Percentiles rank a stretch among this genome's conserved stretches.
phyloP scores from a whole-genome alignment of 2,113 vertebrate genomes.

The Dunckerocampus dactyliophorus region DNA sequence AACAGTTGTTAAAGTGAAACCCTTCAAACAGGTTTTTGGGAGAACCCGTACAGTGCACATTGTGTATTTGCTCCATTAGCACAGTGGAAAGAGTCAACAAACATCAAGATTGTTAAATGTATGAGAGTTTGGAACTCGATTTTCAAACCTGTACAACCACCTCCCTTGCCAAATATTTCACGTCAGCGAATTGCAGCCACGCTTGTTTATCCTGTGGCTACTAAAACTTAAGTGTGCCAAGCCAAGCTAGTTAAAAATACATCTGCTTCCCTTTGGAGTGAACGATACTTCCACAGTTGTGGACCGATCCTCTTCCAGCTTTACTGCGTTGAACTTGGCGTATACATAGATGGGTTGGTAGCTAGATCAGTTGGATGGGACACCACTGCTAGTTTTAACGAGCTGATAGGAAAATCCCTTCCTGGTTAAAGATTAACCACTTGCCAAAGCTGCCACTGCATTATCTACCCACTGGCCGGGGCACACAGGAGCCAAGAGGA shows the following conservation, averaged over 20 bases:
- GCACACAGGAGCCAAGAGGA: slow-evolving; percentile 71
- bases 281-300: slow-evolving; percentile 2
- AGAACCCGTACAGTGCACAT: slow-evolving; percentile 1
- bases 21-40: slow-evolving; percentile 2
- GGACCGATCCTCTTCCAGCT: slow-evolving; percentile 10
- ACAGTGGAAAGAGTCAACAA: slow-evolving; percentile 4
- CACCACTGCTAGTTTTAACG: slow-evolving; percentile 70
- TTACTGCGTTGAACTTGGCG: slow-evolving; percentile 19
- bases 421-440: slow-evolving; percentile 77
- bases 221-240: neutral
- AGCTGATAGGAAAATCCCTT: slow-evolving; percentile 78
- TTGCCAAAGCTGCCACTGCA: slow-evolving; percentile 64
- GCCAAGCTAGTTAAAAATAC: neutral
- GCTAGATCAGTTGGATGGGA: slow-evolving; percentile 61
- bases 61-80: neutral
- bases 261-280: neutral
- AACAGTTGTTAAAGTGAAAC: neutral
- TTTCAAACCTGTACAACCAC: neutral
- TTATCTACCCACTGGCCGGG: slow-evolving; percentile 67
- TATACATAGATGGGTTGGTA: slow-evolving; percentile 26
- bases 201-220: neutral
- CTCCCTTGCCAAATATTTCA: neutral
- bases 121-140: neutral
- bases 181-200: neutral
- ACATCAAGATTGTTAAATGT: neutral